phyloP scores from a whole-genome alignment of 2,888 invertebrate species.

The Cosmorhoe ocellata region DNA sequence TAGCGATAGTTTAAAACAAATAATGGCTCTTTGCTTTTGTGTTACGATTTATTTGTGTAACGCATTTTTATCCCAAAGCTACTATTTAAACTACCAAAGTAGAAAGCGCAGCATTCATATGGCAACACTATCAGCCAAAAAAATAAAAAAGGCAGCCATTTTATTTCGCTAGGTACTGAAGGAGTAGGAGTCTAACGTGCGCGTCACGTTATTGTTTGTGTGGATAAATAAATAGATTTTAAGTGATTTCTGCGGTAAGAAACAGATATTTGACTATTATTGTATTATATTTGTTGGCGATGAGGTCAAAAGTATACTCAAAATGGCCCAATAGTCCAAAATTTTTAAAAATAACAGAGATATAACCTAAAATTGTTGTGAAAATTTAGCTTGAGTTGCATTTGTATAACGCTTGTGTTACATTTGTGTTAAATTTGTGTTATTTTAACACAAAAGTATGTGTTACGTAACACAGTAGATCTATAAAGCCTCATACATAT shows the following conservation, averaged over 20 bases:
- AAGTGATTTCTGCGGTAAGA: conserved; percentile 6
- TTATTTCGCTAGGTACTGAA: too few relatives aligned
- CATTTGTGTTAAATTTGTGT: not conserved
- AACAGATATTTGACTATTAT: conserved; percentile 9
- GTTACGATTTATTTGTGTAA: conserved; percentile 21
- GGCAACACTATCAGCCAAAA: not conserved
- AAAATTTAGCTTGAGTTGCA: conserved; percentile 3
- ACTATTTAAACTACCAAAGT: conserved; percentile 11
- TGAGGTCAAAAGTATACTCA: conserved; percentile 2
- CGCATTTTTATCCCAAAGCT: conserved; percentile 18
- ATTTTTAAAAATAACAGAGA: not conserved
- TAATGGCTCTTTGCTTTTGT: conserved; percentile 20
- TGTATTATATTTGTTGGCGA: not conserved
- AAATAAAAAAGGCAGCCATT: too few relatives aligned
- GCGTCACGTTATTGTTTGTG: not conserved
- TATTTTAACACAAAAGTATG: not conserved
- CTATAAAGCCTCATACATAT: too few relatives aligned
- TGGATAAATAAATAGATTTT: not conserved
- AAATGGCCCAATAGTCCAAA: not conserved
- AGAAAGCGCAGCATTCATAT: conserved; percentile 3
- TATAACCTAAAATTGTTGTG: conserved; percentile 2
- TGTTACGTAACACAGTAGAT: not conserved
- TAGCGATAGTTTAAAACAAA: conserved; percentile 15
- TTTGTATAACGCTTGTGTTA: conserved; percentile 1
- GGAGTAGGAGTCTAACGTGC: too few relatives aligned